Conservation (phyloP, 1,140 invertebrate genomes). For the Bombus fervidus region DNA sequence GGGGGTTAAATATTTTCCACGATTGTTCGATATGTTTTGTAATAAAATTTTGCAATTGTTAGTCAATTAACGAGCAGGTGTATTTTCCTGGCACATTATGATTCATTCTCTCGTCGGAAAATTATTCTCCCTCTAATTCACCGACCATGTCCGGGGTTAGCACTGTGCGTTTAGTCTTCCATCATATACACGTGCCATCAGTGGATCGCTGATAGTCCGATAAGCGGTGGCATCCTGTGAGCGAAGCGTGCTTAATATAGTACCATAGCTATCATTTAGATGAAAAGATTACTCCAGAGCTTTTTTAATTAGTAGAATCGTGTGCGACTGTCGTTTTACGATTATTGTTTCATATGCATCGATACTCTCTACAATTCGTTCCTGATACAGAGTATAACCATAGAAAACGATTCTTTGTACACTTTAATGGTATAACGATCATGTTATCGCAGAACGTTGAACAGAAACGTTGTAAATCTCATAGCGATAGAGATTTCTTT, state of each 20-base stretch:
- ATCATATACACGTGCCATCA: conserved; percentile 50
- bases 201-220: conserved; percentile 63
- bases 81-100: conserved; percentile 22
- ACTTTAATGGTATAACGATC: neutral
- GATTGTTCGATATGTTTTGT: neutral
- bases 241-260: conserved; percentile 54
- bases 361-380: neutral
- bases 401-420: neutral
- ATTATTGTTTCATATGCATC: conserved; percentile 21
- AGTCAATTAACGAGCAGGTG: neutral
- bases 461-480: too few species aligned
- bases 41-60: neutral
- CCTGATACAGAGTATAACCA: neutral
- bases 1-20: neutral
- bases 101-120: conserved; percentile 29
- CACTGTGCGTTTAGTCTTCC: conserved; percentile 33
- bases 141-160: conserved; percentile 53
- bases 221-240: conserved; percentile 72
- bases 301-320: conserved; percentile 60
- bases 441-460: too few species aligned
- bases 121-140: conserved; percentile 35
- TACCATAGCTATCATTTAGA: conserved; percentile 58
- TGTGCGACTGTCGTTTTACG: neutral
- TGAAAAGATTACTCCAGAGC: conserved; percentile 64
- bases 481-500: neutral